Percentiles rank a stretch among this genome's conserved stretches.
phyloP scores from a whole-genome alignment of 2,888 invertebrate species.

The Drosophila prostipennis region DNA sequence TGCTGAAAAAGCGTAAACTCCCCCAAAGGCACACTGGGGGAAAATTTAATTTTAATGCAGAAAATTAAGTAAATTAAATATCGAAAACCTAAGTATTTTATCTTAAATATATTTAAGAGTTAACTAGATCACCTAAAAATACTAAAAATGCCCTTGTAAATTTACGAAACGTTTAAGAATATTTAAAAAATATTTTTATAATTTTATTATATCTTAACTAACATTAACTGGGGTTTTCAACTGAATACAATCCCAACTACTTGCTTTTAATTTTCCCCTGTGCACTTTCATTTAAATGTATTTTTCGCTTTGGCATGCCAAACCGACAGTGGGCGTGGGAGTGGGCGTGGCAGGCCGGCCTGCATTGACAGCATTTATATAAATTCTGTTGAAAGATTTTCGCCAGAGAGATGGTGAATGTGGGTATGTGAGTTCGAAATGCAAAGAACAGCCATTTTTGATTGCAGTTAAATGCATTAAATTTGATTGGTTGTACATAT shows the following conservation, averaged over 20 bases:
- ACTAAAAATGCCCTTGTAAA: no score
- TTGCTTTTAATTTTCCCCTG: neutral
- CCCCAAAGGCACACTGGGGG: conserved; percentile 1
- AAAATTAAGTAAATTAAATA: neutral
- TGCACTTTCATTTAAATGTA: conserved; percentile 49
- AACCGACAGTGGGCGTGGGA: conserved; percentile 55
- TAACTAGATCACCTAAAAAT: no score
- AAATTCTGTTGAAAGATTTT: conserved; percentile 46
- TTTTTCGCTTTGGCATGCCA: conserved; percentile 56
- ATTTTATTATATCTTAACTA: no score
- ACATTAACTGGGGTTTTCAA: no score
- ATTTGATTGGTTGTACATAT: conserved; percentile 53
- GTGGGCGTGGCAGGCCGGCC: conserved; percentile 56
- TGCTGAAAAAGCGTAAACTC: conserved; percentile 16
- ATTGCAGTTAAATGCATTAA: conserved; percentile 79
- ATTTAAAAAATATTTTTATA: no score
- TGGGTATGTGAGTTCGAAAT: conserved; percentile 38
- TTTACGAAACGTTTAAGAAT: no score
- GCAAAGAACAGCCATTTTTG: conserved; percentile 55
- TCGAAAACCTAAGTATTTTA: no score
- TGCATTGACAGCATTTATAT: conserved; percentile 56
- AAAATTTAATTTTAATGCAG: neutral
- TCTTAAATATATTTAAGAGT: no score
- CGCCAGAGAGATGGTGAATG: conserved; percentile 1
- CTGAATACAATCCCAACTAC: no score